Base-by-base conservation (phyloP, 2,888 invertebrate genomes). In the Caenorhabditis panamensis region DNA sequence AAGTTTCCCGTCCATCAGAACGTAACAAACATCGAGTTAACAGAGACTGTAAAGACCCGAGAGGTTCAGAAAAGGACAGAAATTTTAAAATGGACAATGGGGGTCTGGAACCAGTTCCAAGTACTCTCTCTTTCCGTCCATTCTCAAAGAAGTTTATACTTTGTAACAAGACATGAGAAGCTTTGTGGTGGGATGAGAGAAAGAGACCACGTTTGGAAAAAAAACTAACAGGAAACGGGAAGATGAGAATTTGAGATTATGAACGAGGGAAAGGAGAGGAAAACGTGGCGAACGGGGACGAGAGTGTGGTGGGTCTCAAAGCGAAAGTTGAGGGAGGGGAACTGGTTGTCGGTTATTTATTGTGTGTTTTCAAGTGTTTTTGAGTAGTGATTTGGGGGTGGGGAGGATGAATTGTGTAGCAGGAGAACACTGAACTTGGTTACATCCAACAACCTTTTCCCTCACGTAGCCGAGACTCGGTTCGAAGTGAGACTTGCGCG, bases 51-150 rank as follows among this genome's bases (percentile, higher is more conserved):
- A 9, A 4, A 31, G 31, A 31, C 4, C 4, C 31, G 31, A 31
- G 31, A 31, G 31, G 9, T 9, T 4, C 31, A 31, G 31, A 31
- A 4, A 6, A 31, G 9, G 31, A 31, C 9, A 31, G 9, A 31
- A 64, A 18, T n/a, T n/a, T n/a, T n/a, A n/a, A n/a, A n/a, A n/a
- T n/a, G n/a, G n/a, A n/a, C n/a, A n/a, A n/a, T n/a, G n/a, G n/a
- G n/a, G n/a, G n/a, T n/a, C n/a, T 49, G 36, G 36, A 64, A 64
- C 37, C 63, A 64, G 51, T 51, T 64, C 36, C 28, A 36, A 64
- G 36, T 49, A 20, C 16, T 9, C 6, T 51, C n/a, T 44, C 47
- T 28, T 51, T 51, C 24, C 6, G 28, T n/a, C n/a, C 11, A 37
- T 11, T 13, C 18, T 24, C 24, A 66, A 26, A 41, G n/a, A 26